phyloP scores from a whole-genome alignment of 1,140 invertebrate species.

The Rhyacophila brunnea region DNA sequence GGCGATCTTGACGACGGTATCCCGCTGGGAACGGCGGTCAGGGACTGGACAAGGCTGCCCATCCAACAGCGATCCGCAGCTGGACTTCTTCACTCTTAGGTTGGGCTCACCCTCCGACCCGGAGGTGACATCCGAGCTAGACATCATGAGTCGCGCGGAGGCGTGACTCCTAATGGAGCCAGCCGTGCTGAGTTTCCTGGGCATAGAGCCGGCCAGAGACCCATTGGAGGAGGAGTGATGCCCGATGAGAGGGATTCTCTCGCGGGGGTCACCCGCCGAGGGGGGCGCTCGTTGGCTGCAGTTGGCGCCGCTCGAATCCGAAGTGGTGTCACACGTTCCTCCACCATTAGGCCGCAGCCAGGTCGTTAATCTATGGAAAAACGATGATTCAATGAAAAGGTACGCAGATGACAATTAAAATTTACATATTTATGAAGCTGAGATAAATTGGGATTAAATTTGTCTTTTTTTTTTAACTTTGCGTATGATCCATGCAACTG shows the following conservation, averaged over 20 bases:
- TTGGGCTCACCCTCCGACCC: constrained; percentile 29
- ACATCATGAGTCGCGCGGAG: constrained; percentile 31
- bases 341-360: constrained; percentile 21
- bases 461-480: too few species aligned
- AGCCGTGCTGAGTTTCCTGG: constrained; percentile 30
- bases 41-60: constrained; percentile 2
- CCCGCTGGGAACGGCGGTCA: constrained; percentile 11
- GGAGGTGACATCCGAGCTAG: constrained; percentile 34
- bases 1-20: constrained; percentile 21
- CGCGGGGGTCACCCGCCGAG: constrained; percentile 28
- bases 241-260: constrained; percentile 29
- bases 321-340: constrained; percentile 25
- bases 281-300: constrained; percentile 19
- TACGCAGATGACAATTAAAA: too few species aligned
- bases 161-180: constrained; percentile 31
- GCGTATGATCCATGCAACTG: too few species aligned
- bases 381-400: too few species aligned
- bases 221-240: constrained; percentile 33
- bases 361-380: constrained; percentile 16
- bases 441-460: too few species aligned
- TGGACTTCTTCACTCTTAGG: constrained; percentile 27
- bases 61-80: constrained; percentile 31
- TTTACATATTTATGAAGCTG: too few species aligned
- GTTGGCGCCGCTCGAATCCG: constrained; percentile 28
- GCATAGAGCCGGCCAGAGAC: constrained; percentile 28